Evolutionary conservation across 2,113 vertebrate species (phyloP).

Genomic region (Pteronura brasiliensis): DNA sequence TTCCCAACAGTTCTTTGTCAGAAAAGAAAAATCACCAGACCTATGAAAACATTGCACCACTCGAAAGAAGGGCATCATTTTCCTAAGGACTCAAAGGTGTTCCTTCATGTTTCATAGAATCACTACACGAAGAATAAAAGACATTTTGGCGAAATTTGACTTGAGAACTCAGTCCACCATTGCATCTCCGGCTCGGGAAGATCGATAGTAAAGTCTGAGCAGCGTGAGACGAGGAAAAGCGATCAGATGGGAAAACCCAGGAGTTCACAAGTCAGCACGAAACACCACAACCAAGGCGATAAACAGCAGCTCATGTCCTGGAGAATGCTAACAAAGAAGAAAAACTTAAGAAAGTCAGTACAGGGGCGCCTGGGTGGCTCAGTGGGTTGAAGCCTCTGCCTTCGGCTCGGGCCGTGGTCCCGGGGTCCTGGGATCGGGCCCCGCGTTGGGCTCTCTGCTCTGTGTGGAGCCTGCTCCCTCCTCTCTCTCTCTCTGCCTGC

Average conservation of each 20-base stretch:
- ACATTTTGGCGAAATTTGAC: background rate
- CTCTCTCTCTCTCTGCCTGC: no score
- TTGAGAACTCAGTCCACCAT: background rate
- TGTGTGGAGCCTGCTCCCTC: no score
- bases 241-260: background rate
- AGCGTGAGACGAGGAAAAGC: background rate
- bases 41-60: background rate
- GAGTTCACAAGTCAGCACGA: background rate
- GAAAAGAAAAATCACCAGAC: background rate
- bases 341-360: background rate
- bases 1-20: background rate
- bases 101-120: background rate
- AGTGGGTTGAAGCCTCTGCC: no score
- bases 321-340: background rate
- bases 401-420: no score
- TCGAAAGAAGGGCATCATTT: background rate
- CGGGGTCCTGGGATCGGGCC: no score
- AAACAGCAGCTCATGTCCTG: accelerated
- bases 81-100: background rate
- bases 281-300: background rate
- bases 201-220: background rate
- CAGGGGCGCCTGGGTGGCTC: no score
- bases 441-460: no score
- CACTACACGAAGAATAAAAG: no score
- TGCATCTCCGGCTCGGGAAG: background rate